These are phyloP conservation scores for Cinclus mexicanus DNA, from an alignment of 2,113 vertebrate genomes.

Conservation along the genomic window DNA sequence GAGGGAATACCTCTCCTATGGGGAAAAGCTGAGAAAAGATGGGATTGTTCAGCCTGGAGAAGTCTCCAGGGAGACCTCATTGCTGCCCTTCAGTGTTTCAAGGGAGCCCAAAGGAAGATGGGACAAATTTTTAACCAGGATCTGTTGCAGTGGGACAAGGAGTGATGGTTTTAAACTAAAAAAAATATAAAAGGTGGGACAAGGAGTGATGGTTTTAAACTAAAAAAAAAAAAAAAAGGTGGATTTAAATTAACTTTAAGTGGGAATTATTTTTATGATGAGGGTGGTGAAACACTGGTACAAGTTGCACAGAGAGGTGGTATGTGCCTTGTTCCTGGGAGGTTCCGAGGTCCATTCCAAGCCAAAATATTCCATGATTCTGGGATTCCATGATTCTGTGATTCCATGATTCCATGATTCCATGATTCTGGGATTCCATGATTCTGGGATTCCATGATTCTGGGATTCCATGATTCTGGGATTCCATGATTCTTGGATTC, in stretches of 20 bases:
- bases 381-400: too few species aligned
- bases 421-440: neutral
- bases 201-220: neutral
- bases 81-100: neutral
- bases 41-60: neutral
- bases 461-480: neutral
- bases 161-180: neutral
- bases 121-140: neutral
- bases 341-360: neutral
- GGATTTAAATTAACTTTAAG: neutral
- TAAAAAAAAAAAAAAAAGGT: too few species aligned
- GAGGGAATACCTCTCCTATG: fast-evolving
- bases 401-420: neutral
- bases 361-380: neutral
- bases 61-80: too few species aligned
- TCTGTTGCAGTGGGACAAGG: neutral
- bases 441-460: too few species aligned
- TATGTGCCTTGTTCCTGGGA: neutral
- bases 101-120: neutral
- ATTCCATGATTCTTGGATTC: too few species aligned
- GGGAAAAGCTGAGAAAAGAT: neutral
- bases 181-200: neutral
- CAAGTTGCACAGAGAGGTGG: too few species aligned
- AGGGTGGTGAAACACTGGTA: too few species aligned
- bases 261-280: neutral